phyloP scores from a whole-genome alignment of 2,888 invertebrate genomes.

The Ischnura elegans region DNA sequence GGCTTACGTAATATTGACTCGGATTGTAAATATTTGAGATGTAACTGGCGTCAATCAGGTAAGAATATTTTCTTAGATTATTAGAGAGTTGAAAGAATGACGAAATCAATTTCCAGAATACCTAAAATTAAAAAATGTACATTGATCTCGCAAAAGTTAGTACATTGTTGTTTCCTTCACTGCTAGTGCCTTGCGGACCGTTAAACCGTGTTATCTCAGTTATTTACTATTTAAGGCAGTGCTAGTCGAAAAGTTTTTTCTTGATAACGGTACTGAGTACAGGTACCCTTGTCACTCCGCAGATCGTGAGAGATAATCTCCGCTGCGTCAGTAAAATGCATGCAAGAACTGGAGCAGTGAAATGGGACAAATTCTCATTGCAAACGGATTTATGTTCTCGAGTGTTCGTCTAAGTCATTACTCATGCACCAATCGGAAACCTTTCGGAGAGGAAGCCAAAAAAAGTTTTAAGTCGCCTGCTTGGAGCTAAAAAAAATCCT shows the following conservation, averaged over 20 bases:
- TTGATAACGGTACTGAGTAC: background rate
- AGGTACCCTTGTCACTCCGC: background rate
- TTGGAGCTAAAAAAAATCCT: background rate
- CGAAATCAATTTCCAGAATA: too few species aligned
- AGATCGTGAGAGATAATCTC: background rate
- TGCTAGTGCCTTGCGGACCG: too few species aligned
- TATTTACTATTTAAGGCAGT: background rate
- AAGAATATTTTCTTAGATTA: too few species aligned
- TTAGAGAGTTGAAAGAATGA: too few species aligned
- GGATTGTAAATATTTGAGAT: too few species aligned
- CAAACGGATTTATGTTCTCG: background rate
- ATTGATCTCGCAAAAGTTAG: too few species aligned
- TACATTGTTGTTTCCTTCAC: too few species aligned
- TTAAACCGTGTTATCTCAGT: background rate
- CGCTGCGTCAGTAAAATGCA: background rate
- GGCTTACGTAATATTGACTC: too few species aligned
- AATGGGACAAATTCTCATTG: background rate
- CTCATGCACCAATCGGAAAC: conserved; percentile 13
- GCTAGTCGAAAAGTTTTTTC: too few species aligned
- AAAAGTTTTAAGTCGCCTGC: background rate
- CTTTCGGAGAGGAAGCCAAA: conserved; percentile 10
- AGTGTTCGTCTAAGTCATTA: background rate
- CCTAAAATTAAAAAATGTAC: too few species aligned
- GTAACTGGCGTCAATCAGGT: too few species aligned
- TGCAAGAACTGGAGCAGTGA: background rate